These are phyloP conservation scores for Drosophila ohnishii DNA, from an alignment of 1,140 invertebrate species.

Conservation along the genomic window DNA sequence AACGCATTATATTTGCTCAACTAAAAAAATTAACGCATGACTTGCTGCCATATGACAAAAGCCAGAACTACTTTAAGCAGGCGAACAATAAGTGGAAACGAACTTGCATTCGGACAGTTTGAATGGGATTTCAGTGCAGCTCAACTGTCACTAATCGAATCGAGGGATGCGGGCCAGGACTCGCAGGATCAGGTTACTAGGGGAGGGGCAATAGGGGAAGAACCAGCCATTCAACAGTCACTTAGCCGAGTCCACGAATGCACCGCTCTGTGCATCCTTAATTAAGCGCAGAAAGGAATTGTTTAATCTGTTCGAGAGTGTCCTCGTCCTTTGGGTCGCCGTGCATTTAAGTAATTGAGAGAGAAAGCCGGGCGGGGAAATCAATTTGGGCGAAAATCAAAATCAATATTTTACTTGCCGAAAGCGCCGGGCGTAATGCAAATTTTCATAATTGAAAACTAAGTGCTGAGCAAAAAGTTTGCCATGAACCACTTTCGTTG, in stretches of 20 bases:
- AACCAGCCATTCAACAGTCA: slow-evolving; percentile 32
- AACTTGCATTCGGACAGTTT: slow-evolving; percentile 41
- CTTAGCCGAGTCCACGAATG: slow-evolving; percentile 18
- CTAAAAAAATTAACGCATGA: slow-evolving; percentile 53
- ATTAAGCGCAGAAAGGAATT: slow-evolving; percentile 62
- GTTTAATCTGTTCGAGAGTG: slow-evolving; percentile 63
- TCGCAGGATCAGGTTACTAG: not conserved
- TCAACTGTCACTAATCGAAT: slow-evolving; percentile 53
- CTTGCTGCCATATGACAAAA: slow-evolving; percentile 40
- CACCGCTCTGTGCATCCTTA: slow-evolving; percentile 40
- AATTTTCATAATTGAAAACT: slow-evolving; percentile 80
- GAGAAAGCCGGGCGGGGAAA: slow-evolving; percentile 21
- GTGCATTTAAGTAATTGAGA: slow-evolving; percentile 76
- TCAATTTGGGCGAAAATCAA: slow-evolving; percentile 58
- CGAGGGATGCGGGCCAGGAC: slow-evolving; percentile 13
- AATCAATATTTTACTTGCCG: slow-evolving; percentile 73
- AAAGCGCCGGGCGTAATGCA: slow-evolving; percentile 63
- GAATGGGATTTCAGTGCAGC: slow-evolving; percentile 31
- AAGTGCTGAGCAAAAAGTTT: slow-evolving; percentile 72
- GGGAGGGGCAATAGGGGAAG: not conserved
- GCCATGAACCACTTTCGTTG: slow-evolving; percentile 59
- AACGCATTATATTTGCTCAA: slow-evolving; percentile 44
- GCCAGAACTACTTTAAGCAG: slow-evolving; percentile 10
- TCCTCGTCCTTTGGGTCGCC: slow-evolving; percentile 25
- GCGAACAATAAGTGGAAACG: slow-evolving; percentile 27